Percentiles rank a stretch among this genome's conserved stretches.
These are phyloP conservation scores for Syngnathus typhle DNA, from an alignment of 2,113 vertebrate genomes.

Conservation along the genomic window DNA sequence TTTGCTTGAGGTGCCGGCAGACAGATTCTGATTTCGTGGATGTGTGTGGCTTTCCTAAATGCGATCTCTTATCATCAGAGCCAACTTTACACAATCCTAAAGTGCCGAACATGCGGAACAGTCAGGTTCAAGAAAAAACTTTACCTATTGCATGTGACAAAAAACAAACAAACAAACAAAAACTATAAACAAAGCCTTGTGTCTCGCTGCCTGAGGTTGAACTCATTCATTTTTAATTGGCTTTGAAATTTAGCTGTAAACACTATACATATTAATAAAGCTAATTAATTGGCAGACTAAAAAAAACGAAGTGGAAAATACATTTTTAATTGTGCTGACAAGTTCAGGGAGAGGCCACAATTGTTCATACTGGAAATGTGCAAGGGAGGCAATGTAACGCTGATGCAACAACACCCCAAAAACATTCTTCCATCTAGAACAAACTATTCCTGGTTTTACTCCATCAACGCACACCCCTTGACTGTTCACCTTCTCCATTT, in stretches of 20 bases:
- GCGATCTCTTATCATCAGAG: too few relatives aligned
- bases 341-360: constrained; percentile 17
- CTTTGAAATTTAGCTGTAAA: not conserved
- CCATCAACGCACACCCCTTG: constrained; percentile 47
- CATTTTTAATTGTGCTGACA: not conserved
- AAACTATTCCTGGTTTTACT: constrained; percentile 50
- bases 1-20: too few relatives aligned
- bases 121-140: too few relatives aligned
- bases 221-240: constrained; percentile 9
- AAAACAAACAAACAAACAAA: too few relatives aligned
- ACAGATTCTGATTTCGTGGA: too few relatives aligned
- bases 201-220: constrained; percentile 8
- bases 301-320: constrained; percentile 10
- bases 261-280: constrained; percentile 13
- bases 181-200: not conserved
- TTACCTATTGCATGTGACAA: too few relatives aligned
- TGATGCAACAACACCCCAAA: constrained; percentile 55
- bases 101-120: too few relatives aligned
- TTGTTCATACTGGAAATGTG: constrained; percentile 55
- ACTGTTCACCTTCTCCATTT: constrained; percentile 59
- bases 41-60: too few relatives aligned
- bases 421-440: constrained; percentile 52
- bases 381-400: constrained; percentile 51
- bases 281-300: not conserved
- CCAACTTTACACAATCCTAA: too few relatives aligned